Base-by-base conservation (phyloP, 2,888 invertebrate species). In the Macropis europaea region DNA sequence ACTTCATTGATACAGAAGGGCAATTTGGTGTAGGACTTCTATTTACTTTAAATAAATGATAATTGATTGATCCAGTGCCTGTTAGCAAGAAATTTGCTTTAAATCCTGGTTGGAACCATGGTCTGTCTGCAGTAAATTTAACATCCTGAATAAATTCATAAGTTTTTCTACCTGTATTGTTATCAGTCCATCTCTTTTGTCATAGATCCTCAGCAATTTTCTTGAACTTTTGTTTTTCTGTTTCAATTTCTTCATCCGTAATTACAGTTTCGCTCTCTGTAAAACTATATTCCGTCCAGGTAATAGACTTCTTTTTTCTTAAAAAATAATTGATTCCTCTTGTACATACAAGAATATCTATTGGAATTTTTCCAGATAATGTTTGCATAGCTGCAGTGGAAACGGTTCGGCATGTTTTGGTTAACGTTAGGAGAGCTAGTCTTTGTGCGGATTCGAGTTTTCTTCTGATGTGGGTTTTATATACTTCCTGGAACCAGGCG, bases 381-480 rank as follows among this genome's bases (percentile, higher is more conserved):
- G 38, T 38, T 22, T 54, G 54, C 13, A 54, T 4, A 9, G 54
- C 54, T 17, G 22, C 38, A 5, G 54, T 54, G 19, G 54, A 36
- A 2, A 38, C 40, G 3, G 38, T 54, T 28, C 40, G 9, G 32
- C 38, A 54, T 7, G 26, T 9, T 38, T 19, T 54, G 1, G 50
- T 22, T 11, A 50, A 6, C 6, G 6, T 15, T 1, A 50, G 15
- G 2, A 50, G 15, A 0, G 19, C 15, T 3, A 11, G 5, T 17
- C 50, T n/a, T 11, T 50, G 50, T 6, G 34, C 34, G 1, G 50
- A 22, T 11, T 47, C 26, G n/a, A 47, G 4, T 5, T n/a, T 22
- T 26, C 47, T 22, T n/a, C 15, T 26, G 2, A 24, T 26, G 1
- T 22, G 2, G 0, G 2, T 11, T 28, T 47, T 47, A 6, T 7